These are phyloP conservation scores for Neoarius graeffei DNA, from an alignment of 2,113 vertebrate species.

Conservation along the genomic window DNA sequence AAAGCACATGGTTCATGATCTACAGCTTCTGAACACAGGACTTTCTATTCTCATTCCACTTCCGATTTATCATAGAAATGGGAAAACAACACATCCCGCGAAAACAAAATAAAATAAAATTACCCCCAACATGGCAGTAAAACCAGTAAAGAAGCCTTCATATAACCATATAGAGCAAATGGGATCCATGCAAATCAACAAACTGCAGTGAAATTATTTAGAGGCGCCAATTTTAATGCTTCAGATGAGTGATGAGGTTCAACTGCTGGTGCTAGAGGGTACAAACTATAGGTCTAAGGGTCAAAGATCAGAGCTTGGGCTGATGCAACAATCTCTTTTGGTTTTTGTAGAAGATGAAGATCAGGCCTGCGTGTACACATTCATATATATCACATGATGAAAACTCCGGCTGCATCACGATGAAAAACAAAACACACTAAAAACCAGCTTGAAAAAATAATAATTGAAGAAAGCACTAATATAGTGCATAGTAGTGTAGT, in stretches of 20 bases:
- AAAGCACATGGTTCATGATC: not conserved
- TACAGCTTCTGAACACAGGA: not conserved
- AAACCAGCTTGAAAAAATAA: constrained; percentile 81
- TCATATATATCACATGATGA: constrained; percentile 67
- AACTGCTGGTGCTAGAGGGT: constrained; percentile 13
- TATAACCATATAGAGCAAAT: not conserved
- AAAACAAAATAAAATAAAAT: not conserved
- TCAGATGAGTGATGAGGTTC: not conserved
- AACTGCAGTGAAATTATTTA: not conserved
- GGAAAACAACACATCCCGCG: not conserved
- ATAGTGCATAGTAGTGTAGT: constrained; percentile 89
- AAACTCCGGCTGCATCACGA: constrained; percentile 72
- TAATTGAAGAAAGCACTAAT: constrained; percentile 87
- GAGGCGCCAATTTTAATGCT: not conserved
- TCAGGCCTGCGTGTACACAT: constrained; percentile 61
- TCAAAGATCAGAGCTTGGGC: constrained; percentile 47
- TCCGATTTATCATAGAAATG: not conserved
- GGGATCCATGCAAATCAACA: not conserved
- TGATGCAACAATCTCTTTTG: constrained; percentile 53
- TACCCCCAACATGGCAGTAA: not conserved
- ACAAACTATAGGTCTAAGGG: not conserved
- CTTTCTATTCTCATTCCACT: not conserved
- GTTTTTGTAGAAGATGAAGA: constrained; percentile 46
- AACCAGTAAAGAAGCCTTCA: not conserved
- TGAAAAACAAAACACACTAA: constrained; percentile 63